A percentile compares a stretch with the other conserved stretches of the same genome.
These are phyloP conservation scores for Limnephilus lunatus DNA, from an alignment of 2,888 invertebrate genomes.

Conservation along the genomic window DNA sequence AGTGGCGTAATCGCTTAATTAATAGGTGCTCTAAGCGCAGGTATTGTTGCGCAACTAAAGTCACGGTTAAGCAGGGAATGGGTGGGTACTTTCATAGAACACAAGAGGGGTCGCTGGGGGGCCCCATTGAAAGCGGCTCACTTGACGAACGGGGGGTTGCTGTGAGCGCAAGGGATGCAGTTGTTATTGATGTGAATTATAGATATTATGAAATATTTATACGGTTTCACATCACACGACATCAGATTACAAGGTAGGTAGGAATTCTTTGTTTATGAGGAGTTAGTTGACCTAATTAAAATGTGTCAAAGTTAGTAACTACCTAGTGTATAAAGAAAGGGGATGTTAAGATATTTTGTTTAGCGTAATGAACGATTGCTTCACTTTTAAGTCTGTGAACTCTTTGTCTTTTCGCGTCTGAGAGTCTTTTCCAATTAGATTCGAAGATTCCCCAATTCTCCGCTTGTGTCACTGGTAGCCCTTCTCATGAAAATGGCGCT, in stretches of 20 bases:
- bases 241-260: neutral
- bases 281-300: neutral
- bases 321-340: too few relatives aligned
- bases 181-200: constrained; percentile 39
- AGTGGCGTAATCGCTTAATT: constrained; percentile 62
- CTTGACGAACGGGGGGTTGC: constrained; percentile 12
- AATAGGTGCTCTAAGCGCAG: constrained; percentile 59
- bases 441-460: too few relatives aligned
- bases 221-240: neutral
- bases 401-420: too few relatives aligned
- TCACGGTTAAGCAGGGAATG: constrained; percentile 34
- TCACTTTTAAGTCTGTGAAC: too few relatives aligned
- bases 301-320: neutral
- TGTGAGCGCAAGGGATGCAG: constrained; percentile 29
- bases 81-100: neutral
- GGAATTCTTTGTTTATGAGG: neutral
- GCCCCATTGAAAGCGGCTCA: constrained; percentile 38
- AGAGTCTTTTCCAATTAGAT: too few relatives aligned
- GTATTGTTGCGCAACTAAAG: constrained; percentile 60
- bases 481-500: too few relatives aligned
- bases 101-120: neutral
- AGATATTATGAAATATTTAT: constrained; percentile 30
- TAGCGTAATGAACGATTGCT: too few relatives aligned
- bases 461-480: too few relatives aligned
- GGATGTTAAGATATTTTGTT: too few relatives aligned